Base-by-base conservation (phyloP, 2,113 vertebrate species). In the Onychostoma macrolepis region DNA sequence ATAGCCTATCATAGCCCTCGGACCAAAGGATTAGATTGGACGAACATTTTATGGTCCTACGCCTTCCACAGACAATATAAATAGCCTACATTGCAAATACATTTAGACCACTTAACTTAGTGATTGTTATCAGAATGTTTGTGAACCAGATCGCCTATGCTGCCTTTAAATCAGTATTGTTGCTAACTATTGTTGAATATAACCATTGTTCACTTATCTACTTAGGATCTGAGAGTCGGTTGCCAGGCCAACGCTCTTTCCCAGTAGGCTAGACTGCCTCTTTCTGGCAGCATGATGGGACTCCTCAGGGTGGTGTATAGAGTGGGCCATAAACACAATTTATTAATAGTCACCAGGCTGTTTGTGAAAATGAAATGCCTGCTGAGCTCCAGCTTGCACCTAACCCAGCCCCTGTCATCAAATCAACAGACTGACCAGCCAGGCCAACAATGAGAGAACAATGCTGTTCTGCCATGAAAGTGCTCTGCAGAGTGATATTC, bases 261-360 rank as follows among this genome's bases (percentile, higher is more conserved):
- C 89, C 87, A 84, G 13, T 3, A 90, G 90, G 90, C 86, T 21
- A 71, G 45, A 84, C 80, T 26, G 75, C 65, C 80, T 88, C 75
- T 48, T 90, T 90, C 80, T 88, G 89, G 83, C 74, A 86, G 84
- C 21, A 4, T 84, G 84, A 72, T 17, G 80, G 84, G 84, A 84
- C 84, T 93, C 93, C 91, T 90, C 65, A 50, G 89, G 91, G 90
- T 65, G 85, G 83, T 71, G 75, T 86, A 75, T 80, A 79, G 85
- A 88, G 84, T 85, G 87, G 85, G 91, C 92, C 88, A 89, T 80
- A 87, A 89, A 89, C 87, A 89, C 77, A 78, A 74, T 91, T 92
- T 93, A 94, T 92, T 93, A 94, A 93, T 93, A 94, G 93, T 88
- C 88, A 80, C 84, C 89, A 26, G 21, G 83, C 85, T 36, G 36